Evolutionary conservation across 1,140 invertebrate species (phyloP).

Genomic region (Drosophila kurseongensis): DNA sequence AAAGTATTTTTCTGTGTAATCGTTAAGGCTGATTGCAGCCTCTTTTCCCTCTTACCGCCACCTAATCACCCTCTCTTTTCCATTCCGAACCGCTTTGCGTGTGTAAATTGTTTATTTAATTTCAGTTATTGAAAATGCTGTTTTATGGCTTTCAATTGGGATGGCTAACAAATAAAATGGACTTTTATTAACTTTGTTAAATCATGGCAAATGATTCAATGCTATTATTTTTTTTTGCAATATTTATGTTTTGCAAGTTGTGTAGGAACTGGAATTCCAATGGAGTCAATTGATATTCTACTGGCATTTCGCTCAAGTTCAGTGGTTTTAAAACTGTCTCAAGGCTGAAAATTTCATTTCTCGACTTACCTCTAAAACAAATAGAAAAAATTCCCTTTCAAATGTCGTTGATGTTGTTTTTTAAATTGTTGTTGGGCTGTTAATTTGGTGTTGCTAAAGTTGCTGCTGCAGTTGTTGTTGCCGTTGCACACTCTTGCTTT

Average conservation of each 20-base stretch:
- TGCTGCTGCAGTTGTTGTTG: constrained; percentile 31
- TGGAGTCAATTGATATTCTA: constrained; percentile 32
- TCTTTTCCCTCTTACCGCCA: not conserved
- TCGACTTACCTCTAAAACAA: constrained; percentile 38
- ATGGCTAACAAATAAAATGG: constrained; percentile 26
- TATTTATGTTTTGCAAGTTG: constrained; percentile 41
- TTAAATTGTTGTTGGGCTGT: constrained; percentile 3
- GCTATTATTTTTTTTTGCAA: constrained; percentile 14
- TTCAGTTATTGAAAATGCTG: constrained; percentile 44
- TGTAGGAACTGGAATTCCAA: not conserved
- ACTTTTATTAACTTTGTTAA: constrained; percentile 47
- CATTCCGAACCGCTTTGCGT: constrained; percentile 41
- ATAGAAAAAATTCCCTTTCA: constrained; percentile 34
- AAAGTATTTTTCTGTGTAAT: constrained; percentile 2
- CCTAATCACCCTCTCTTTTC: not conserved
- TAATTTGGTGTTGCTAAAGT: not conserved
- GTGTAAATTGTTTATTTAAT: constrained; percentile 54
- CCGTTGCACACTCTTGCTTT: constrained; percentile 45
- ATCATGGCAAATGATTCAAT: constrained; percentile 37
- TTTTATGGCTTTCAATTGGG: constrained; percentile 49
- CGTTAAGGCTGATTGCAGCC: constrained; percentile 27
- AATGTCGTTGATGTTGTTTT: constrained; percentile 18
- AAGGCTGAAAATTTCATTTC: constrained; percentile 54
- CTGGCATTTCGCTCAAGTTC: constrained; percentile 35
- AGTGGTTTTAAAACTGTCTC: constrained; percentile 43